Base-by-base conservation (phyloP, 2,797 vertebrate species). In the Takifugu rubripes region DNA sequence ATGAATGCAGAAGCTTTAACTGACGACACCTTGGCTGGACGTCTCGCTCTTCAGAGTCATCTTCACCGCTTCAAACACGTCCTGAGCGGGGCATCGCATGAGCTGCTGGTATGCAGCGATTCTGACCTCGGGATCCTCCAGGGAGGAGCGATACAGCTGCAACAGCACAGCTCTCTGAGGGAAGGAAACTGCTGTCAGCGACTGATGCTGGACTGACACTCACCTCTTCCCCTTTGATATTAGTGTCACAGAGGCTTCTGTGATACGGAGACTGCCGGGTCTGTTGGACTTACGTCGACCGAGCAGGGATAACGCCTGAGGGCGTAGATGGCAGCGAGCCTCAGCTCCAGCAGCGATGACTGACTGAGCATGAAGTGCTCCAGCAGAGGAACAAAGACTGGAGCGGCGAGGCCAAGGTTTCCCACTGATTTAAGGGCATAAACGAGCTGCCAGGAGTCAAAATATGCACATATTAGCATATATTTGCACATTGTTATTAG, bases 81-180 rank as follows among this genome's bases (percentile, higher is more conserved):
- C 82, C 12, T 84, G 82, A 29, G 85, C 78, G 0, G 94, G 92
- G 77, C 94, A 96, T 59, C 77, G 90, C 91, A 95, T 91, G 78
- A 94, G 87, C 72, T 89, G 89, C 70, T 93, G 93, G 89, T 94
- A 95, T 67, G 94, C 91, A 29, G 90, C 87, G 48, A 96, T 93
- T 83, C 91, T 87, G 87, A 96, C 84, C 90, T 96, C 95, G 1
- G 85, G 82, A 33, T 94, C 90, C 80, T 96, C 94, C 0, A 77
- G 82, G 16, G 76, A 78, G 25, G 74, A 73, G 72, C 91, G 66
- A 72, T 94, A 96, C 62, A 94, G 84, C 70, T 72, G 87, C 74
- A 90, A 67, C 76, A 96, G 89, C 70, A 81, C 1, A 21, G 79
- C 65, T 53, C 86, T 89, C 95, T 97, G 81, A 63, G 60, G 75